Evolutionary conservation across 2,797 vertebrate genomes (phyloP), one percentile per base, ranked within the genome.

Genomic region (Phrynocephalus vlangalii): DNA sequence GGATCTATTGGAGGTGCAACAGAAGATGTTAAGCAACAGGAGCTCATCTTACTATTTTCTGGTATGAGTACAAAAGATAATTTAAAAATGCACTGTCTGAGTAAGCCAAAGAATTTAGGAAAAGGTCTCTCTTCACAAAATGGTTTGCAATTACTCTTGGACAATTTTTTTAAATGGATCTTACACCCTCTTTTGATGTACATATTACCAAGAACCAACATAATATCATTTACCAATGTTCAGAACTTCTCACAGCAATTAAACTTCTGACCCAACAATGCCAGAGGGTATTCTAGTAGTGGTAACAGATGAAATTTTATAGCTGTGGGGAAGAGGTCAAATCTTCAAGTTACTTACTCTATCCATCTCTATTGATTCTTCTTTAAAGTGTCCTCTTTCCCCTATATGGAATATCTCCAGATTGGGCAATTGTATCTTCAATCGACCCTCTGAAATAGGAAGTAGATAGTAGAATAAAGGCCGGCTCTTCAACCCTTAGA

Each of bases 271-370:
- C 83, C 85, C 70, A 24, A 82, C n/a, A 84, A 81, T 87, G 70
- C 88, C 86, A 91, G 87, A 84, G n/a, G 88, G 66, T 52, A 87
- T 80, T 81, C 73, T 80, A 90, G 90, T 67, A 91, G 88, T 79
- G 89, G 83, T 84, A 86, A 94, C 93, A 86, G 88, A 90, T 90
- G 71, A 76, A 50, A 87, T 89, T 89, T 85, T 82, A 63, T 84
- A 83, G 81, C 79, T 89, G 63, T 60, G 76, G 60, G 71, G 2
- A 83, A 72, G 13, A 90, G 84, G 88, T 93, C 86, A 93, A 91
- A 92, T 85, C 88, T 85, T 73, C 92, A 85, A 0, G 7, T 6
- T 89, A 73, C 91, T 88, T 90, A 89, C 89, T 89, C 79, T 85
- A 60, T 26, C 83, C 80, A 50, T 63, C 75, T 82, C 81, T 92